These are phyloP conservation scores for Cyrtonyx montezumae DNA, from an alignment of 2,113 vertebrate genomes.

Conservation along the genomic window DNA sequence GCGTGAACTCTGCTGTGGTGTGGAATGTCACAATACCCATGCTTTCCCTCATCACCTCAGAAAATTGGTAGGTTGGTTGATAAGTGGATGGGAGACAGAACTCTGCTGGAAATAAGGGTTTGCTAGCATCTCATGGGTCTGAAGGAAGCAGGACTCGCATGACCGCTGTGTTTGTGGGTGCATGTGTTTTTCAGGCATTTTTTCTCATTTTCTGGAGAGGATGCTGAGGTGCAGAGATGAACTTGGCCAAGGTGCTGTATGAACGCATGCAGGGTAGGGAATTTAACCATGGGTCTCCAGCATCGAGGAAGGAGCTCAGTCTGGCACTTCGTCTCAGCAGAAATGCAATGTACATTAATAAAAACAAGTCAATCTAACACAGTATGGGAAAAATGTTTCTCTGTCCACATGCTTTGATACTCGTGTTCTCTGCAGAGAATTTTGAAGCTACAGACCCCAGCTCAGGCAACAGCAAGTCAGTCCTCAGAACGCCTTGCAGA, in stretches of 20 bases:
- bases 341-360: not conserved
- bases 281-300: constrained; percentile 5
- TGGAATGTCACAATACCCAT: not conserved
- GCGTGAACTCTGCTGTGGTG: not conserved
- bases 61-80: not conserved
- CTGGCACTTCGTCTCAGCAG: not conserved
- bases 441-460: not conserved
- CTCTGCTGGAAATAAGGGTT: not conserved
- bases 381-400: not conserved
- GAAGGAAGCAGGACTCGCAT: not conserved
- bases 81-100: not conserved
- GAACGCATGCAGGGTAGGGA: not conserved
- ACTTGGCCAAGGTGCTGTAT: not conserved
- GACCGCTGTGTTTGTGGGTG: not conserved
- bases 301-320: not conserved
- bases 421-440: not conserved
- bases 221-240: not conserved
- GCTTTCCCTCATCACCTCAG: not conserved
- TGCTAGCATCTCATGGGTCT: not conserved
- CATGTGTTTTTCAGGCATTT: not conserved
- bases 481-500: not conserved
- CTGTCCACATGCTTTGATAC: no score
- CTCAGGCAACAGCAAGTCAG: not conserved
- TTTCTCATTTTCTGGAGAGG: not conserved
- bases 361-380: not conserved